Evolutionary conservation across 2,797 vertebrate genomes (phyloP).

Genomic region (Cossypha heuglini): DNA sequence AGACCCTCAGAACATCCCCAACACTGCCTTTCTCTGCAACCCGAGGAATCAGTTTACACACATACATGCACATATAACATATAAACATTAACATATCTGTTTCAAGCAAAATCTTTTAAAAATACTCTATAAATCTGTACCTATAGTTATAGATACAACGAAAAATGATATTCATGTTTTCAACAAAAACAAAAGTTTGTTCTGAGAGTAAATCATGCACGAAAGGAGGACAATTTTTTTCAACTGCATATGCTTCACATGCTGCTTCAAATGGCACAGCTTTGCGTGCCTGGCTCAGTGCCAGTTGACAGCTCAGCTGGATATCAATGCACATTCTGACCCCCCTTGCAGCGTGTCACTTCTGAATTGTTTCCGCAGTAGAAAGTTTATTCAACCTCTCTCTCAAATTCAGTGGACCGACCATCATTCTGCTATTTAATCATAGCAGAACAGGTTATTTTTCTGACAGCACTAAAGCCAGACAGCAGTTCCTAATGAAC

Average conservation of each 20-base stretch:
- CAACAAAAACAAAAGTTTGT: constrained; percentile 51
- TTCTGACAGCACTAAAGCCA: constrained; percentile 88
- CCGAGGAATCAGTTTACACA: background rate
- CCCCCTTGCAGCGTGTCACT: constrained; percentile 87
- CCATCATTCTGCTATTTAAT: constrained; percentile 88
- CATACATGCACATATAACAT: background rate
- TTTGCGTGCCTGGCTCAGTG: constrained; percentile 89
- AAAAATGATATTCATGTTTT: constrained; percentile 36
- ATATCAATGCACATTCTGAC: constrained; percentile 87
- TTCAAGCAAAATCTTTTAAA: background rate
- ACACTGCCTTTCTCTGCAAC: background rate
- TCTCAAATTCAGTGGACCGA: constrained; percentile 83
- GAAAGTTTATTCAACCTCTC: constrained; percentile 96
- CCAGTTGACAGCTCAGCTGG: constrained; percentile 96
- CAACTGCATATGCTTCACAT: constrained; percentile 84
- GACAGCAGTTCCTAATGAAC: constrained; percentile 88
- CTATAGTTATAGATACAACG: constrained; percentile 20
- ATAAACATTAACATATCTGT: background rate
- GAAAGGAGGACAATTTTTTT: constrained; percentile 76
- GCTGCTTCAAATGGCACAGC: constrained; percentile 76
- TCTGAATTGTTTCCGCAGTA: constrained; percentile 89
- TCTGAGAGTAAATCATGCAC: constrained; percentile 79
- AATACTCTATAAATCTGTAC: background rate
- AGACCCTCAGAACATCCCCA: background rate
- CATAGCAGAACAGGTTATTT: constrained; percentile 85